Evolutionary conservation across 2,113 vertebrate genomes (phyloP), one percentile per base, ranked within the genome.

Genomic region (Marmota monax): DNA sequence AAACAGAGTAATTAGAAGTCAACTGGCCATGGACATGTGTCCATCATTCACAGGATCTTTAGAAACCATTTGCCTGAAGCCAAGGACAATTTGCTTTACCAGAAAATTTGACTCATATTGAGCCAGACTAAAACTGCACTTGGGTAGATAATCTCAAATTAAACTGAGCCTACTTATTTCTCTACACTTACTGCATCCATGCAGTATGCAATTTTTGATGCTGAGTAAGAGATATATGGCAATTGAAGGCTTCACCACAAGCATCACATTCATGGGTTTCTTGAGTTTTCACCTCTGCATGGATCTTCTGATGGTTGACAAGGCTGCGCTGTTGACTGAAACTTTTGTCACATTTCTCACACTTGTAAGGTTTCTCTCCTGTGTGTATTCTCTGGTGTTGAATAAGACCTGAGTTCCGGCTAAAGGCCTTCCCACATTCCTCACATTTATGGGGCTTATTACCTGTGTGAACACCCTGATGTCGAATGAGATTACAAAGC

Each of bases 321-420:
- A 98, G 98, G 77, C 98, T 98, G 0, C 98, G 98, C 84, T 98
- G 98, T 73, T 98, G 98, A 97, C 98, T 98, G 83, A 98, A 98
- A 95, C 98, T 98, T 97, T 98, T 98, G 78, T 98, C 98, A 0
- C 98, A 98, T 86, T 98, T 98, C 83, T 98, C 95, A 95, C 98
- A 98, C 63, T 98, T 98, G 0, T 98, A 98, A 37, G 98, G 98
- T 90, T 98, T 98, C 56, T 98, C 98, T 48, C 96, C 97, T 14
- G 98, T 97, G 17, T 98, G 98, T 91, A 98, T 98, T 77, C 98
- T 98, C 73, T 98, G 97, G 74, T 98, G 98, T 22, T 98, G 97
- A 88, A 98, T 93, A 34, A 98, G 98, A 72, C 97, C 97, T 0
- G 98, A 98, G 56, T 97, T 97, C 42, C 98, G 97, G 29, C 97